Percentiles rank a stretch among this genome's conserved stretches.
Evolutionary conservation across 2,113 vertebrate species (phyloP).

Genomic region (Synchiropus splendidus): DNA sequence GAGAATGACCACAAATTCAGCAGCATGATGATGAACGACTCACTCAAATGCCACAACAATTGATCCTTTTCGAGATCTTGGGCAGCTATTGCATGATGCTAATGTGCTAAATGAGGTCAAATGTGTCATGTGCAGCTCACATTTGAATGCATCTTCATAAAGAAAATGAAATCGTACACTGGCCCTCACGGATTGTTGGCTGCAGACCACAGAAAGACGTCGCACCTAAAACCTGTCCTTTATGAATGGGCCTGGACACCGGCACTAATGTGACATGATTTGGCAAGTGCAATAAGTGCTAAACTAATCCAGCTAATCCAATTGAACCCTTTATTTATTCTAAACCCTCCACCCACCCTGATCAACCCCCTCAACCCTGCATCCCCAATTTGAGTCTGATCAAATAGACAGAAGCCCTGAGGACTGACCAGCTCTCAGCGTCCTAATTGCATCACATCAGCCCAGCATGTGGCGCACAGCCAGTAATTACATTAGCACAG

Average conservation of each 20-base stretch:
- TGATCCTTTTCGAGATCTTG: slow-evolving; percentile 27
- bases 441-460: slow-evolving; percentile 62
- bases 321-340: slow-evolving; percentile 64
- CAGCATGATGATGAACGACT: slow-evolving; percentile 21
- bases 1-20: slow-evolving; percentile 6
- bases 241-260: slow-evolving; percentile 58
- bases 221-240: slow-evolving; percentile 52
- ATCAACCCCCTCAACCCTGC: slow-evolving; percentile 3
- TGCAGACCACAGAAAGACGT: no score
- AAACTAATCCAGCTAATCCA: slow-evolving; percentile 68
- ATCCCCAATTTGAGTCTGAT: slow-evolving; percentile 54
- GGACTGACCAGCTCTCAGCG: slow-evolving; percentile 51
- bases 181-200: no score
- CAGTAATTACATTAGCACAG: slow-evolving; percentile 51
- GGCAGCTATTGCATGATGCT: slow-evolving; percentile 1
- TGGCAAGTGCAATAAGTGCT: slow-evolving; percentile 68
- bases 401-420: slow-evolving; percentile 57
- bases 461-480: slow-evolving; percentile 49
- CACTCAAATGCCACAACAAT: slow-evolving; percentile 12
- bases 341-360: slow-evolving; percentile 16
- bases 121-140: no score
- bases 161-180: no score
- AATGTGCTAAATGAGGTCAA: slow-evolving; percentile 15
- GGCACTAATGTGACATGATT: slow-evolving; percentile 66
- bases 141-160: no score